Conservation (phyloP, 2,888 invertebrate species). For the Spicauda simplicius region DNA sequence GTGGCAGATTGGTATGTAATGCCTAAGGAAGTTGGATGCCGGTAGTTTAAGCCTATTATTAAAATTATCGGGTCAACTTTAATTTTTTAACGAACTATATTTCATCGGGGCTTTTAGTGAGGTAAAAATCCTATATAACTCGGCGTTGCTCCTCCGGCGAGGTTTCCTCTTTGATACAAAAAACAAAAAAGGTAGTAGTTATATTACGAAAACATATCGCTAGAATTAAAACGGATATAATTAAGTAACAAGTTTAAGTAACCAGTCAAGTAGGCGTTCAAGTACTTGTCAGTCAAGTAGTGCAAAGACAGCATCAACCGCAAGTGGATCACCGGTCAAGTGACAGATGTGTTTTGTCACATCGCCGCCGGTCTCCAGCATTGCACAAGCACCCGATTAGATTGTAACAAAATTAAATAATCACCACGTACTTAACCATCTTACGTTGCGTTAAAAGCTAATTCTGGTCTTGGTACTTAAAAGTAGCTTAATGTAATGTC, state of each 20-base stretch:
- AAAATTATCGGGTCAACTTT: no score
- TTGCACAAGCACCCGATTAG: conserved; percentile 13
- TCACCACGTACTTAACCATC: background rate
- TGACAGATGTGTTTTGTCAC: conserved; percentile 74
- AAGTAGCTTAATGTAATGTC: conserved; percentile 5
- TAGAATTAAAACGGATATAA: no score
- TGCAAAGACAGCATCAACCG: conserved; percentile 49
- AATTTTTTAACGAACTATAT: no score
- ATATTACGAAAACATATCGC: no score
- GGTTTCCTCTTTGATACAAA: no score
- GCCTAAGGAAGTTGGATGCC: background rate
- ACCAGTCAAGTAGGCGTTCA: background rate
- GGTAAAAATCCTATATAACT: no score
- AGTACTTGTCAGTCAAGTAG: background rate
- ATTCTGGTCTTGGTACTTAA: conserved; percentile 6
- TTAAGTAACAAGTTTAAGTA: no score
- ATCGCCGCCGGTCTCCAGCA: conserved; percentile 43
- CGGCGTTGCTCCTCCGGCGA: no score
- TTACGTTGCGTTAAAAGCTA: background rate
- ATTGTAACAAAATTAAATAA: conserved; percentile 16
- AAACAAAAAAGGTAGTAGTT: no score
- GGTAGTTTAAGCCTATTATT: background rate
- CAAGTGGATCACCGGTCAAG: conserved; percentile 65
- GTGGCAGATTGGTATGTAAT: background rate
- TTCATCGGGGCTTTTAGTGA: no score